Evolutionary conservation across 2,797 vertebrate species (phyloP).

Genomic region (Anguilla anguilla): DNA sequence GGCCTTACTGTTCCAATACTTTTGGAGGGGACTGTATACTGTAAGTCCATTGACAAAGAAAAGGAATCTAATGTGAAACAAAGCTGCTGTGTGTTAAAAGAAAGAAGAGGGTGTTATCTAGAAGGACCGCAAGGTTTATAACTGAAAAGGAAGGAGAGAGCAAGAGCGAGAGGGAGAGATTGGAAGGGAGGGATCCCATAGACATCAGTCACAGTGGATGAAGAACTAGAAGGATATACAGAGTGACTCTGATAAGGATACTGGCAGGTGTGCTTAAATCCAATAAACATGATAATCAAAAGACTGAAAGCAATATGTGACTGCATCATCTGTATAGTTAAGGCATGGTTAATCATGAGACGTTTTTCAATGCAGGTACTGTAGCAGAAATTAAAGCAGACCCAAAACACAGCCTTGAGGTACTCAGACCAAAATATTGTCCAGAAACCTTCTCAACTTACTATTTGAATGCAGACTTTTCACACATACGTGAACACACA

Average conservation of each 20-base stretch:
- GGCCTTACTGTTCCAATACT: too few species aligned
- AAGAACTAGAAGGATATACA: background rate
- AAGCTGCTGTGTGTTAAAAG: background rate
- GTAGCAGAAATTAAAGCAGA: background rate
- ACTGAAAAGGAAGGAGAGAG: background rate
- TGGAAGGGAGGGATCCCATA: background rate
- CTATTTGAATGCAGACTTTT: too few species aligned
- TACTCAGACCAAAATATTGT: background rate
- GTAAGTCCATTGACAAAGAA: background rate
- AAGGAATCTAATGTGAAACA: background rate
- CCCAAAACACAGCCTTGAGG: background rate
- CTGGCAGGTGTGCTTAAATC: background rate
- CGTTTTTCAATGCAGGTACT: background rate
- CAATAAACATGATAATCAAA: background rate
- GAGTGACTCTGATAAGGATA: background rate
- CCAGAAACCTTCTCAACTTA: background rate
- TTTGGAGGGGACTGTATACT: too few species aligned
- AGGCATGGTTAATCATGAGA: background rate
- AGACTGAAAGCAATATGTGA: background rate
- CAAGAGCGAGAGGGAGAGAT: background rate
- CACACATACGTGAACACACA: background rate
- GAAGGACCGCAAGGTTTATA: background rate
- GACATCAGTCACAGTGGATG: background rate
- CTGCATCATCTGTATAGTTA: background rate
- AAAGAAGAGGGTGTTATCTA: background rate